phyloP scores from a whole-genome alignment of 2,888 invertebrate species.

The Phasia obesa region DNA sequence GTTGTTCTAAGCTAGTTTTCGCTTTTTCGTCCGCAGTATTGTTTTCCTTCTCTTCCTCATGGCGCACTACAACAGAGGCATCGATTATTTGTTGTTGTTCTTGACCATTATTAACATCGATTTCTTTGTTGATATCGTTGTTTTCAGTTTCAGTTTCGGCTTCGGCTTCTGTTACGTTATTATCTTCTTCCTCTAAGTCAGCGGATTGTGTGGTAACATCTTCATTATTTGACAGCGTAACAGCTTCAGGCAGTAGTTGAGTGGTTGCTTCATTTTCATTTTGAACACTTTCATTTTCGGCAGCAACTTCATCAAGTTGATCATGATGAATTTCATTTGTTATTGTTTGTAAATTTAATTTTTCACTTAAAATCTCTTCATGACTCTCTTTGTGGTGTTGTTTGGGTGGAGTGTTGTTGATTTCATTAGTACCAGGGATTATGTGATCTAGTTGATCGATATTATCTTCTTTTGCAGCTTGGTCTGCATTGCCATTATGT shows the following conservation, averaged over 20 bases:
- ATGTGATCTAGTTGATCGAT: slow-evolving; percentile 25
- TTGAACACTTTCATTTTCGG: slow-evolving; percentile 64
- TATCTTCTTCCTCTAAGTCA: slow-evolving; percentile 29
- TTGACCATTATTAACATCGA: slow-evolving; percentile 29
- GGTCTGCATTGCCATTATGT: neutral
- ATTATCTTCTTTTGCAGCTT: slow-evolving; percentile 8
- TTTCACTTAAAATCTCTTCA: slow-evolving; percentile 53
- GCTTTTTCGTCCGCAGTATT: slow-evolving; percentile 48
- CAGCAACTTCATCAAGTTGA: slow-evolving; percentile 38
- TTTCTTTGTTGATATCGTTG: slow-evolving; percentile 10
- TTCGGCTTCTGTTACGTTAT: slow-evolving; percentile 12
- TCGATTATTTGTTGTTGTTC: slow-evolving; percentile 21
- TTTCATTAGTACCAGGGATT: slow-evolving; percentile 22
- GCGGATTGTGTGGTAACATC: slow-evolving; percentile 62
- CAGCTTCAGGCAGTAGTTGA: slow-evolving; percentile 46
- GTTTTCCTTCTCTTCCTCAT: slow-evolving; percentile 51
- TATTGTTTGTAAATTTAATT: slow-evolving; percentile 38
- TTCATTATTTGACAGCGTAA: slow-evolving; percentile 45
- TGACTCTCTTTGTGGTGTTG: slow-evolving; percentile 23
- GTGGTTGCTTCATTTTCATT: slow-evolving; percentile 59
- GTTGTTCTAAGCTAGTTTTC: slow-evolving; percentile 35
- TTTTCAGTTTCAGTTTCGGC: neutral
- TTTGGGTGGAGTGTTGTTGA: slow-evolving; percentile 28
- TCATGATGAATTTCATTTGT: slow-evolving; percentile 56
- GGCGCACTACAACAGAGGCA: neutral